Percentiles rank a stretch among this genome's conserved stretches.
phyloP scores from a whole-genome alignment of 2,888 invertebrate species.

The Chironomus tentans region DNA sequence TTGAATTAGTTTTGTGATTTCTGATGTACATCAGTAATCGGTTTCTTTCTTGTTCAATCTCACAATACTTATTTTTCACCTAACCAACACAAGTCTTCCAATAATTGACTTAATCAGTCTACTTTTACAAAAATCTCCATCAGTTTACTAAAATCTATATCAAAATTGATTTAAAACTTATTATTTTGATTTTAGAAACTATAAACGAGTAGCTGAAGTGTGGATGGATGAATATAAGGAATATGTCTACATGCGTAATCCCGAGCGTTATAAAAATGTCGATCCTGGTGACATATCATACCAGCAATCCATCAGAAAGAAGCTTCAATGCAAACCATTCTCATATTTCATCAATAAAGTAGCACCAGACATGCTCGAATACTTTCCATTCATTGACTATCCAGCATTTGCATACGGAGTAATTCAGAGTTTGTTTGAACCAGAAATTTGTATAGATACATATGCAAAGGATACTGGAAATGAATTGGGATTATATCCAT shows the following conservation, averaged over 20 bases:
- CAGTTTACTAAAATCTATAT: too few relatives aligned
- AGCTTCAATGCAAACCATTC: constrained; percentile 79
- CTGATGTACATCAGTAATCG: too few relatives aligned
- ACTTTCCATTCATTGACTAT: constrained; percentile 83
- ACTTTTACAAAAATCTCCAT: too few relatives aligned
- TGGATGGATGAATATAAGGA: constrained; percentile 99
- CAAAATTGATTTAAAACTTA: too few relatives aligned
- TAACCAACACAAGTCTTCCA: too few relatives aligned
- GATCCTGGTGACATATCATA: constrained; percentile 71
- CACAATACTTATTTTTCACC: too few relatives aligned
- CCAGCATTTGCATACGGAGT: constrained; percentile 68
- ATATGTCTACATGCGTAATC: constrained; percentile 68
- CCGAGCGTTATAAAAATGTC: constrained; percentile 58
- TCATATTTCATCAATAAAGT: constrained; percentile 91
- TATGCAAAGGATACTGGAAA: constrained; percentile 34
- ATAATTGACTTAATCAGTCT: too few relatives aligned
- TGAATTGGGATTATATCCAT: constrained; percentile 35
- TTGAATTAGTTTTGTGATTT: too few relatives aligned
- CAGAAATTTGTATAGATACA: constrained; percentile 64
- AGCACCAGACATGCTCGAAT: constrained; percentile 49
- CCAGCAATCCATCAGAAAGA: constrained; percentile 64
- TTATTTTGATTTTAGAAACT: constrained; percentile 62
- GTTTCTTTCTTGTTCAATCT: too few relatives aligned
- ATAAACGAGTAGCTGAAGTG: constrained; percentile 85
- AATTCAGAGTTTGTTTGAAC: constrained; percentile 49